Evolutionary conservation across 2,113 vertebrate species (phyloP).

Genomic region (Hemibagrus wyckioides): DNA sequence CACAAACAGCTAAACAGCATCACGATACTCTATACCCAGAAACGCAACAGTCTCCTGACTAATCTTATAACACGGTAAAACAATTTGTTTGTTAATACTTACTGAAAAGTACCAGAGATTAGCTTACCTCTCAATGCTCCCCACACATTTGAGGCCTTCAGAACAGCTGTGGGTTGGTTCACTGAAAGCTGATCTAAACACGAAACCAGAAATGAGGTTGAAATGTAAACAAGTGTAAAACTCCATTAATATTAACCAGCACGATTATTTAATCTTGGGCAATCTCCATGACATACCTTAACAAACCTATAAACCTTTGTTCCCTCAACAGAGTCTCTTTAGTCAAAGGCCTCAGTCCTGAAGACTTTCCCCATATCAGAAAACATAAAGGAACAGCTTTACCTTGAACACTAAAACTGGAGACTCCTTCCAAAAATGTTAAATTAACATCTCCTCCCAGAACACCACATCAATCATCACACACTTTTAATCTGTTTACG

Average conservation of each 20-base stretch:
- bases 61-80: too few species aligned
- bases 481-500: neutral
- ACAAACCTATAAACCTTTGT: neutral
- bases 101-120: neutral
- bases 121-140: slow-evolving; percentile 87
- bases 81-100: neutral
- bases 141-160: slow-evolving; percentile 89
- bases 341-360: neutral
- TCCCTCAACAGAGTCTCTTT: neutral
- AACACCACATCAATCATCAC: neutral
- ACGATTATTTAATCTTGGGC: neutral
- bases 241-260: neutral
- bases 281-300: too few species aligned
- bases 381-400: neutral
- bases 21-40: too few species aligned
- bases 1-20: too few species aligned
- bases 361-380: neutral
- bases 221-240: neutral
- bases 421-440: neutral
- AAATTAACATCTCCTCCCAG: neutral
- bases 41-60: too few species aligned
- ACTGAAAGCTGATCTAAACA: slow-evolving; percentile 81
- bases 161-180: slow-evolving; percentile 71
- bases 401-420: neutral
- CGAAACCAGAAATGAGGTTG: neutral